These are phyloP conservation scores for Bembecia ichneumoniformis DNA, from an alignment of 2,888 invertebrate genomes.

Conservation along the genomic window DNA sequence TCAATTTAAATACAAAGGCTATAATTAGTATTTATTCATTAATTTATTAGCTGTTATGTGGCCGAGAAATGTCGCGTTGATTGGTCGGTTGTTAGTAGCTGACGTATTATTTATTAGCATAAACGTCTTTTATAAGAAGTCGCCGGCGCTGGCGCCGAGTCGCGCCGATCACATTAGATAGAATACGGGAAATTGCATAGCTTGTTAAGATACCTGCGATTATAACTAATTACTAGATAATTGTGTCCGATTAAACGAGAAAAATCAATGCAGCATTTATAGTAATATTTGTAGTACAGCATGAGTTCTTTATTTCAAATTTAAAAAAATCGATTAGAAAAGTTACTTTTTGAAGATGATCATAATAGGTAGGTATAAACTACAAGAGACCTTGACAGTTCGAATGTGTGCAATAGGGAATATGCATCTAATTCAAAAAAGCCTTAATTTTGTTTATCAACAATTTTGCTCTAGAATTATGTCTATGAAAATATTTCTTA, in stretches of 20 bases:
- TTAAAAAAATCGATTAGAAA: too few species aligned
- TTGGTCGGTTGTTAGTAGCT: slow-evolving; percentile 34
- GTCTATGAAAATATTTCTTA: too few species aligned
- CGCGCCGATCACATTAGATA: slow-evolving; percentile 58
- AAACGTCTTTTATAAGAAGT: slow-evolving; percentile 55
- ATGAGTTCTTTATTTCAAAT: too few species aligned
- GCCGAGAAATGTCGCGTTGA: slow-evolving; percentile 40
- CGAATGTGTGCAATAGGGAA: too few species aligned
- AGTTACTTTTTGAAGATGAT: too few species aligned
- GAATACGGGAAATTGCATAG: slow-evolving; percentile 60
- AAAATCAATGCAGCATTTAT: slow-evolving; percentile 25
- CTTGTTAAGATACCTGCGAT: slow-evolving; percentile 44
- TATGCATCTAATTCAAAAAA: too few species aligned
- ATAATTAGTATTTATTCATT: slow-evolving; percentile 56
- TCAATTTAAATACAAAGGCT: slow-evolving; percentile 1
- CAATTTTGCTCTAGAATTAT: too few species aligned
- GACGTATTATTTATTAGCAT: slow-evolving; percentile 45
- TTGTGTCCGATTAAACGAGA: slow-evolving; percentile 38
- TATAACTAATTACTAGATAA: slow-evolving; percentile 48
- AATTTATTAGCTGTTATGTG: slow-evolving; percentile 49
- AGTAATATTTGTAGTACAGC: background rate
- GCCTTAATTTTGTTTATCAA: too few species aligned
- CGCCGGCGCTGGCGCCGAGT: slow-evolving; percentile 56
- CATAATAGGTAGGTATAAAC: too few species aligned
- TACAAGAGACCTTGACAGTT: too few species aligned